Evolutionary conservation across 1,140 invertebrate genomes (phyloP).

Genomic region (Listronotus bonariensis): DNA sequence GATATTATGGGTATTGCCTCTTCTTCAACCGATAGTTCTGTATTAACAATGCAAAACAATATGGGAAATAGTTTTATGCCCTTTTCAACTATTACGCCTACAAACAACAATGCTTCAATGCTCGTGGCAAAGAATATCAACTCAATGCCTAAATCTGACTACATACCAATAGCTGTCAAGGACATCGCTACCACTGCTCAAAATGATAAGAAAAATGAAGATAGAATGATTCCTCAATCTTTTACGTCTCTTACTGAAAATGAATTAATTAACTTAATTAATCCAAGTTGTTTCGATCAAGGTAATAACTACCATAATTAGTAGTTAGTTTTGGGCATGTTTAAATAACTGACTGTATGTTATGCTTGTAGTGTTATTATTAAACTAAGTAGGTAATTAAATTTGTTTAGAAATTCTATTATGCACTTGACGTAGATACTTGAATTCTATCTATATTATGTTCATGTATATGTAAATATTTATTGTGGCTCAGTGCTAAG

Average conservation of each 20-base stretch:
- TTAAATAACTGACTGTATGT: constrained; percentile 27
- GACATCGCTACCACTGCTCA: constrained; percentile 33
- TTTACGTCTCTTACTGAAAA: constrained; percentile 81
- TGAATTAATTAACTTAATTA: constrained; percentile 83
- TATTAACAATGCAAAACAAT: constrained; percentile 38
- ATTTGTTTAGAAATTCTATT: constrained; percentile 3
- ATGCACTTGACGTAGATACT: background rate
- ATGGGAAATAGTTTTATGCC: constrained; percentile 43
- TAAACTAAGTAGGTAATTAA: constrained; percentile 2
- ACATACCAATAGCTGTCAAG: constrained; percentile 44
- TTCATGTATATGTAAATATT: constrained; percentile 4
- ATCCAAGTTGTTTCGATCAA: constrained; percentile 84
- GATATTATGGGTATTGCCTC: constrained; percentile 25
- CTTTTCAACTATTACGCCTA: constrained; percentile 13
- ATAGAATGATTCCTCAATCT: constrained; percentile 67
- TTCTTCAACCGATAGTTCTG: background rate
- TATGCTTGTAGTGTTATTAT: constrained; percentile 8
- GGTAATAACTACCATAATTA: constrained; percentile 58
- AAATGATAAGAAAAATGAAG: constrained; percentile 47
- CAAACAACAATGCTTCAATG: constrained; percentile 16
- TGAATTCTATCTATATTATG: background rate
- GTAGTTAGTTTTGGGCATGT: constrained; percentile 22
- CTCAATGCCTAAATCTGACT: constrained; percentile 39
- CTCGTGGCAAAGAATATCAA: constrained; percentile 15
- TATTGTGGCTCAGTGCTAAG: constrained; percentile 3